Conservation (phyloP, 2,888 invertebrate species). For the Agrypnus murinus region DNA sequence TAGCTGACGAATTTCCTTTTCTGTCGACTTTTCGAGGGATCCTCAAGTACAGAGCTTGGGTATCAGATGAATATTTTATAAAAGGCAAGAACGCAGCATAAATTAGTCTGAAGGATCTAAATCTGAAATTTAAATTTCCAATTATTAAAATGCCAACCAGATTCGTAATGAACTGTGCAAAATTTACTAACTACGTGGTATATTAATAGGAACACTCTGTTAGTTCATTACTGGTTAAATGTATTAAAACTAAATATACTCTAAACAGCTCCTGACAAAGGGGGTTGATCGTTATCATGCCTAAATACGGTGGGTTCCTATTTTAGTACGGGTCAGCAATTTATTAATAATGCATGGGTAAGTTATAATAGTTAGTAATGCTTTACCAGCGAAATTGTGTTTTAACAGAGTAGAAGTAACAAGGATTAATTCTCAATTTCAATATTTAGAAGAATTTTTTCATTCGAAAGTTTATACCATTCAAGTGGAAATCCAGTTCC, state of each 20-base stretch:
- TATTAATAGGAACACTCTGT: not conserved
- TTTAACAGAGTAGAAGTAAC: slow-evolving; percentile 25
- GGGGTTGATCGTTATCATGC: slow-evolving; percentile 40
- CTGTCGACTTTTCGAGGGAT: not conserved
- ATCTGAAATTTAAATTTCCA: slow-evolving; percentile 23
- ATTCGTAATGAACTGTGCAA: slow-evolving; percentile 31
- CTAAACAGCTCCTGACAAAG: slow-evolving; percentile 28
- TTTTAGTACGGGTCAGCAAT: slow-evolving; percentile 45
- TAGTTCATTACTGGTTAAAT: slow-evolving; percentile 1
- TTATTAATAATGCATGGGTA: slow-evolving; percentile 48
- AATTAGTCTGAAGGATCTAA: slow-evolving; percentile 23
- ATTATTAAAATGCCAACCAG: slow-evolving; percentile 27
- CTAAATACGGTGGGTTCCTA: slow-evolving; percentile 38
- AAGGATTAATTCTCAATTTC: slow-evolving; percentile 34
- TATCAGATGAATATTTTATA: slow-evolving; percentile 36
- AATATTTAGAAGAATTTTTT: too few species aligned
- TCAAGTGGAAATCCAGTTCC: too few species aligned
- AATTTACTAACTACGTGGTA: slow-evolving; percentile 11
- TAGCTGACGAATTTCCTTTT: not conserved
- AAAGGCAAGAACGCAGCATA: slow-evolving; percentile 29
- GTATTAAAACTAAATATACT: slow-evolving; percentile 30
- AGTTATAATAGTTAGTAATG: slow-evolving; percentile 37
- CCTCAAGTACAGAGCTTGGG: not conserved
- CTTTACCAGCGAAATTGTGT: slow-evolving; percentile 31
- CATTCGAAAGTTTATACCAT: too few species aligned